Percentiles rank a stretch among this genome's conserved stretches.
phyloP scores from a whole-genome alignment of 1,140 invertebrate genomes.

The Drosophila dunni region DNA sequence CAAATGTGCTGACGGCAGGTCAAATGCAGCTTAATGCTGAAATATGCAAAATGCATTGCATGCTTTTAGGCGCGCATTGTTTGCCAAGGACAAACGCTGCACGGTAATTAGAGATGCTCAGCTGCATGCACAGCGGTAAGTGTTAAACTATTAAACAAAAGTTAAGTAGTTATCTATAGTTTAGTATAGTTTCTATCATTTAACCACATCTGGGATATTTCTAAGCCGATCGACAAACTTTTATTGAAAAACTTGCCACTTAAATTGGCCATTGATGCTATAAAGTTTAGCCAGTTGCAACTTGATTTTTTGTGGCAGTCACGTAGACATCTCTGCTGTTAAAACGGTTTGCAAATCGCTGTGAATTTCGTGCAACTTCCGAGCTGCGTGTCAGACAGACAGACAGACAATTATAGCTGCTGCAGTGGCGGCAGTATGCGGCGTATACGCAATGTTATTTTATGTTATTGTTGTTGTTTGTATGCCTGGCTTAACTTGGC shows the following conservation, averaged over 20 bases:
- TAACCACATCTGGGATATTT: too few species aligned
- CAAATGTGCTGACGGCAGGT: conserved; percentile 38
- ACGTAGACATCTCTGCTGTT: conserved; percentile 45
- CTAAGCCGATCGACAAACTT: background rate
- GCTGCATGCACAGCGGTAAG: background rate
- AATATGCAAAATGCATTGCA: conserved; percentile 53
- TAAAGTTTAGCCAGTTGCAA: background rate
- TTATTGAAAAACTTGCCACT: conserved; percentile 7
- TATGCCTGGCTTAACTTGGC: conserved; percentile 37
- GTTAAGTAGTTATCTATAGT: too few species aligned
- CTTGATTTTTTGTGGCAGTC: conserved; percentile 26
- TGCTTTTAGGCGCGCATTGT: conserved; percentile 47
- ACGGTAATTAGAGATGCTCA: conserved; percentile 38
- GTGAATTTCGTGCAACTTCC: conserved; percentile 41
- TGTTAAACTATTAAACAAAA: too few species aligned
- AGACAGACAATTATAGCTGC: conserved; percentile 37
- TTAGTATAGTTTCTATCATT: too few species aligned
- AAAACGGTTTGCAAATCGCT: conserved; percentile 38
- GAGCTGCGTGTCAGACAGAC: conserved; percentile 19
- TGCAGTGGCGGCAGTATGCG: conserved; percentile 35
- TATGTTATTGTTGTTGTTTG: background rate
- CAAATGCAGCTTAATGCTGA: conserved; percentile 25
- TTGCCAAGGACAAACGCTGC: conserved; percentile 21
- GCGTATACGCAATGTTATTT: conserved; percentile 59
- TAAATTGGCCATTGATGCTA: conserved; percentile 21